Evolutionary conservation across 2,888 invertebrate species (phyloP), one percentile per base, ranked within the genome.

Genomic region (Matsumyia berberina): DNA sequence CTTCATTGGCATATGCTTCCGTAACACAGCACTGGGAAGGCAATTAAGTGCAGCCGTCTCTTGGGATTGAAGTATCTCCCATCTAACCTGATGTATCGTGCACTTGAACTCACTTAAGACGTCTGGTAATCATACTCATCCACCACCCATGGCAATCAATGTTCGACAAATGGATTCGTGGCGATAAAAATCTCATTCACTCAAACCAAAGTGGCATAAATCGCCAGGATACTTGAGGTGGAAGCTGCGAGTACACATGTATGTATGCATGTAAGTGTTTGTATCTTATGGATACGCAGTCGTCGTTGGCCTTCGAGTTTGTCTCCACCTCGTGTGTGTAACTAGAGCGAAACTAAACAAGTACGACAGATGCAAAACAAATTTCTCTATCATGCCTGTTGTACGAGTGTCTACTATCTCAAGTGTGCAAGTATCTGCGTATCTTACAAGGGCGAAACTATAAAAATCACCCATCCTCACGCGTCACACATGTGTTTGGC

Each of bases 111-210:
- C 78, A 78, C 83, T 78, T 78, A 73, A 73, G 73, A 49, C 37
- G 62, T 70, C 69, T 72, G 77, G 72, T 37, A 67, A 64, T 77
- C 78, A 72, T 17, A 37, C 19, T 7, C 39, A 51, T 42, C 39
- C 31, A 19, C 35, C 39, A 24, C 46, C 29, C 6, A n/a, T 39
- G 31, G 49, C 62, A 73, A 83, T 78, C 78, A 78, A 78, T 83
- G 76, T 66, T 46, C 78, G 62, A 83, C 78, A 83, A 83, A 83
- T 83, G 83, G 83, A 83, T 62, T 78, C 46, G 46, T 62, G 55
- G 55, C 62, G 83, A 83, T 83, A 78, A 83, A 78, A 83, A 67
- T 78, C 78, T 67, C 67, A 67, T 73, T 78, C 78, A 72, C 82
- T 72, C 66, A 67, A 53, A 60, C 66, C 60, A 12, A 67, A 77